Conservation (phyloP, 2,113 vertebrate species). For the Sakesphorus luctuosus region DNA sequence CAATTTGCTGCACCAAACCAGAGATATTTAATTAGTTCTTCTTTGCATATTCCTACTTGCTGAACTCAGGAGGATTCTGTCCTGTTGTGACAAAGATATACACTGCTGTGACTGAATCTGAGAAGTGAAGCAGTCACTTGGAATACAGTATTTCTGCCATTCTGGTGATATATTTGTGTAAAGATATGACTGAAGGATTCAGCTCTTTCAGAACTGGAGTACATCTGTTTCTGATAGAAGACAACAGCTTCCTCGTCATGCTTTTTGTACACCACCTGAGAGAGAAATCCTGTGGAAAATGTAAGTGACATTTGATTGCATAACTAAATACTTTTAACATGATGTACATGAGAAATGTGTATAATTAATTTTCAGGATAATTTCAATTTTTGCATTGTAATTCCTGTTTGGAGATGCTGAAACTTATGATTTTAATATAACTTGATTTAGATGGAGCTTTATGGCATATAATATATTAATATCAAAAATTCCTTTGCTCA, state of each 20-base stretch:
- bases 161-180: neutral
- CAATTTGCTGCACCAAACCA: neutral
- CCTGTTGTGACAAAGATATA: neutral
- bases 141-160: neutral
- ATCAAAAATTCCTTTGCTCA: neutral
- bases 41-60: neutral
- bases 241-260: neutral
- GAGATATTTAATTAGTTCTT: neutral
- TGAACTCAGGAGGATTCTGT: neutral
- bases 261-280: neutral
- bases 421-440: neutral
- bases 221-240: neutral
- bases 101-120: neutral
- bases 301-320: neutral
- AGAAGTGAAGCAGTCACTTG: neutral
- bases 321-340: fast-evolving
- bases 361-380: neutral
- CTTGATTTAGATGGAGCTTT: neutral
- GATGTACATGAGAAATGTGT: neutral
- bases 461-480: neutral
- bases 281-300: neutral
- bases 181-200: neutral
- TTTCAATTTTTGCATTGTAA: neutral
- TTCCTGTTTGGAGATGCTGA: neutral
- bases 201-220: neutral